phyloP scores from a whole-genome alignment of 2,888 invertebrate genomes.

The Brenthis ino region DNA sequence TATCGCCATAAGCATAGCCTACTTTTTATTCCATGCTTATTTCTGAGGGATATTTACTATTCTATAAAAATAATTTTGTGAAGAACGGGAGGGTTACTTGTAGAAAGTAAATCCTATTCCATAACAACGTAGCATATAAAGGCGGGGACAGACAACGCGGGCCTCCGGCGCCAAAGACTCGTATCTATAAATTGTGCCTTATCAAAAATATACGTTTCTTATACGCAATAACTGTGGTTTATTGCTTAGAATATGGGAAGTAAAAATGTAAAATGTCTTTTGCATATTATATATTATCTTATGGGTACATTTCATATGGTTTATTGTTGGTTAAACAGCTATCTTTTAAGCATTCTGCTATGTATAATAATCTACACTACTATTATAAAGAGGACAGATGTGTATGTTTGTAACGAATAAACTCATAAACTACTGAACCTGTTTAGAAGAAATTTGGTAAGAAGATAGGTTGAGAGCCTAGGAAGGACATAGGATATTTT shows the following conservation, averaged over 20 bases:
- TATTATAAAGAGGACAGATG: no score
- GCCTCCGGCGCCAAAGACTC: slow-evolving; percentile 76
- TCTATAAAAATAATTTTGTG: neutral
- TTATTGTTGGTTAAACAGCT: no score
- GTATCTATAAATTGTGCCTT: slow-evolving; percentile 81
- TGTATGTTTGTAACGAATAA: no score
- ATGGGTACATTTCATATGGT: neutral
- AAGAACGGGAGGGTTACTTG: neutral
- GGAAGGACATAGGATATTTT: no score
- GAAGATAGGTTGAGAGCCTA: no score
- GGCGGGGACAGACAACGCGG: slow-evolving; percentile 66
- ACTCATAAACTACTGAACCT: no score
- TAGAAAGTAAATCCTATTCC: slow-evolving; percentile 46
- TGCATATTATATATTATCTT: neutral
- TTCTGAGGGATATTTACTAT: no score
- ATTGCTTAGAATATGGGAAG: neutral
- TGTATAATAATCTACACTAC: no score
- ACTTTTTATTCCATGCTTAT: no score
- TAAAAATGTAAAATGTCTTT: slow-evolving; percentile 1
- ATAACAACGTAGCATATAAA: slow-evolving; percentile 38
- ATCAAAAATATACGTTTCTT: slow-evolving; percentile 50
- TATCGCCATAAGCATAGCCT: no score
- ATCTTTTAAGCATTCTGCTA: no score
- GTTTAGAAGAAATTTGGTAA: no score
- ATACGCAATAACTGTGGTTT: slow-evolving; percentile 42